Base-by-base conservation (phyloP, 2,888 invertebrate species). In the Diaphora mendica region DNA sequence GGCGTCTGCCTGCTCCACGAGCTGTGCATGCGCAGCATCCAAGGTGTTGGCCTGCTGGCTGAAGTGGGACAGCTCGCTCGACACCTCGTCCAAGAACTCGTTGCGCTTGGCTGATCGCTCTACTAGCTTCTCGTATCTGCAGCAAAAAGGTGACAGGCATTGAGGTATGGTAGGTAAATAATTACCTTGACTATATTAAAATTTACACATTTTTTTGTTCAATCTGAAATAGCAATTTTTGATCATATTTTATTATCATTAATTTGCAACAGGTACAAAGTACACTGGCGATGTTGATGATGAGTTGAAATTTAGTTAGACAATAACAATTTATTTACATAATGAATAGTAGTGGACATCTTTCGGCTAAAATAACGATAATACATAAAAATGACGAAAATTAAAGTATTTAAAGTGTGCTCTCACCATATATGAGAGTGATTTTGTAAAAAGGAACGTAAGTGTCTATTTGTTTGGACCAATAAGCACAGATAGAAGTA, bases 111-210 rank as follows among this genome's bases (percentile, higher is more conserved):
- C 92, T 0, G 97, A 97, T 80, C 98, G 97, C 81, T 98, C 98
- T 68, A 97, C 96, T 0, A 99, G 96, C 87, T 98, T 98, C 85
- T 98, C 98, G 92, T 98, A 99, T 90, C 98, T 97, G 70, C 30
- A 23, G 9, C n/a, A 17, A 17, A 48, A 30, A 30, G 0, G 30
- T 30, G 30, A 62, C 13, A 30, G 15, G 30, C n/a, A 55, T n/a
- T n/a, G n/a, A n/a, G n/a, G n/a, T n/a, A n/a, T n/a, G n/a, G n/a
- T n/a, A n/a, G n/a, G n/a, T n/a, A n/a, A n/a, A n/a, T n/a, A n/a
- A n/a, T n/a, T 26, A n/a, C 33, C 30, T 30, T 33, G 64, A 33
- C 30, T 64, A 30, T 17, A 64, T 2, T 65, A 42, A 42, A n/a
- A 0, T 9, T n/a, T 23, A n/a, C 13, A n/a, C n/a, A n/a, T 55